Base-by-base conservation (phyloP, 1,140 invertebrate genomes). In the Megalonaias nervosa region DNA sequence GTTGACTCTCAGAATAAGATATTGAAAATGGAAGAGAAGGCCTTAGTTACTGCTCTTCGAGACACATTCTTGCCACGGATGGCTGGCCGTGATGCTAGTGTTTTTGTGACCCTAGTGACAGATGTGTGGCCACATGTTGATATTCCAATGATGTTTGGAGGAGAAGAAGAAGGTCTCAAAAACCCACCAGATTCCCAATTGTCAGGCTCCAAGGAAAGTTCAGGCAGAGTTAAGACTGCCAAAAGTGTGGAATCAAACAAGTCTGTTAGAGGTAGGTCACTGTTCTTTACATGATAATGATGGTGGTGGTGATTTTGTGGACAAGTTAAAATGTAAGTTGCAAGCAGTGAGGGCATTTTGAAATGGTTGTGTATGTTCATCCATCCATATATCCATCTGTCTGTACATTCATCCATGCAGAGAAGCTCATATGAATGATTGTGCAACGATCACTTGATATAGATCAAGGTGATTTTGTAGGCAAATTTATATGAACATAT, bases 121-220 rank as follows among this genome's bases (percentile, higher is more conserved):
- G 89, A 90, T 68, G 74, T 88, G 1, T 90, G 89, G 89, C 87
- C 89, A 19, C 72, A 88, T 67, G 80, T 86, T 26, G 85, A 86
- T 26, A 68, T 89, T 16, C 86, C 87, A 23, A 82, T 89, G 83
- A 74, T 82, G 65, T 87, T 88, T 75, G 85, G 82, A 56, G 86
- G 85, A 21, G 84, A 84, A n/a, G 82, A 79, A 5, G 71, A 70
- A 14, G 81, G 79, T 23, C n/a, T 77, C 56, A 55, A 79, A 15
- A 85, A 81, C 67, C 77, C 76, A n/a, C 77, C 76, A 26, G 74
- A 74, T 19, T 65, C 57, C 26, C 81, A 82, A n/a, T 84, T 85
- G 0, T 74, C 82, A 14, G 26, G 68, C 26, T 82, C 80, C 57
- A 75, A 76, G 0, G 78, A 83, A n/a, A 66, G 74, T 23, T 77